Evolutionary conservation across 2,797 vertebrate species (phyloP).

Genomic region (Pteronotus mesoamericanus): DNA sequence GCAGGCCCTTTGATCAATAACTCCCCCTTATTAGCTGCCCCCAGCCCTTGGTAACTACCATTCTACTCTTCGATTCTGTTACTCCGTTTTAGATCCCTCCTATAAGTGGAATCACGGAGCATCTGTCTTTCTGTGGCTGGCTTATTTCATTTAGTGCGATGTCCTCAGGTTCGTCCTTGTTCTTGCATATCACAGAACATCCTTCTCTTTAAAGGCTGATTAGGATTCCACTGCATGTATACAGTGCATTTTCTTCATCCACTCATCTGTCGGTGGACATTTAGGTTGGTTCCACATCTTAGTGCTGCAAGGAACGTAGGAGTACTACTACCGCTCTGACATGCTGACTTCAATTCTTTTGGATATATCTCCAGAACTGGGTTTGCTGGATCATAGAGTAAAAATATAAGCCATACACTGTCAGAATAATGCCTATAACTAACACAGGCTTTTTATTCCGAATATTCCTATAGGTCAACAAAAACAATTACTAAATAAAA

Average conservation of each 20-base stretch:
- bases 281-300: not conserved
- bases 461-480: not conserved
- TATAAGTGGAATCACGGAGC: not conserved
- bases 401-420: not conserved
- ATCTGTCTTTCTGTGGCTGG: not conserved
- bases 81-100: not conserved
- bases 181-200: not conserved
- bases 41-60: not conserved
- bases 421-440: not conserved
- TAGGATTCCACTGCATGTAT: not conserved
- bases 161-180: not conserved
- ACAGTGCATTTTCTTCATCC: not conserved
- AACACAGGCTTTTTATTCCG: not conserved
- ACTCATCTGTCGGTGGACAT: not conserved
- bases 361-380: not conserved
- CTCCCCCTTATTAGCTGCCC: no score
- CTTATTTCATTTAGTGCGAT: not conserved
- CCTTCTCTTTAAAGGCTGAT: not conserved
- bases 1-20: not conserved
- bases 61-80: not conserved
- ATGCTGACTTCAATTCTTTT: not conserved
- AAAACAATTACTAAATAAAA: not conserved
- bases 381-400: not conserved
- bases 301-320: not conserved
- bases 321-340: not conserved